phyloP scores from a whole-genome alignment of 2,797 vertebrate genomes.

The Sebastes vulpes region DNA sequence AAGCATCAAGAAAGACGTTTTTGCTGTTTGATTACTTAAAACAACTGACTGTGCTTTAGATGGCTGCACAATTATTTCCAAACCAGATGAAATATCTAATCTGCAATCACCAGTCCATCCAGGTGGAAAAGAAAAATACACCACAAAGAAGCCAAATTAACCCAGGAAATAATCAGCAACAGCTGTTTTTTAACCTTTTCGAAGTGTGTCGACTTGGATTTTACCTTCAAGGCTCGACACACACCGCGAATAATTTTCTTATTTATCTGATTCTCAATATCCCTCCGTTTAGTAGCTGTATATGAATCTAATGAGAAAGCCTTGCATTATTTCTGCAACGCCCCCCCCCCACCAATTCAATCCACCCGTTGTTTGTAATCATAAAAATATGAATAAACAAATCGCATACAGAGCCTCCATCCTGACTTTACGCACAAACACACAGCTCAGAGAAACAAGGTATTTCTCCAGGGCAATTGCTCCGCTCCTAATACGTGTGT shows the following conservation, averaged over 20 bases:
- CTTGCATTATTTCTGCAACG: not conserved
- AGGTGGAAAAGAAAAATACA: not conserved
- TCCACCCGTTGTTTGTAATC: not conserved
- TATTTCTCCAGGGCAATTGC: conserved; percentile 35
- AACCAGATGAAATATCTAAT: not conserved
- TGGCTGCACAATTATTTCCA: not conserved
- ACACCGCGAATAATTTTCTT: not conserved
- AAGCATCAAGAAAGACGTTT: not conserved
- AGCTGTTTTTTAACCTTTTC: not conserved
- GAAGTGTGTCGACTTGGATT: not conserved
- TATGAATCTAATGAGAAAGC: not conserved
- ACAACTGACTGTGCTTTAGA: not conserved
- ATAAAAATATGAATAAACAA: not conserved
- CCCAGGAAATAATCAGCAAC: not conserved
- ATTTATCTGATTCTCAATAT: not conserved
- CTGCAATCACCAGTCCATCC: not conserved
- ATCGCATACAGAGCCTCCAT: conserved; percentile 4
- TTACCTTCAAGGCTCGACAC: not conserved
- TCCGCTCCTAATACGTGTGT: conserved; percentile 4
- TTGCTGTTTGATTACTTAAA: not conserved
- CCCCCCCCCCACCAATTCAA: not conserved
- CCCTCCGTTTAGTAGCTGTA: not conserved
- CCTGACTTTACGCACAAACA: not conserved
- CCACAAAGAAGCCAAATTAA: not conserved
- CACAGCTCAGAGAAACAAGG: conserved; percentile 10